phyloP scores from a whole-genome alignment of 2,113 vertebrate genomes.

The Plotosus lineatus region DNA sequence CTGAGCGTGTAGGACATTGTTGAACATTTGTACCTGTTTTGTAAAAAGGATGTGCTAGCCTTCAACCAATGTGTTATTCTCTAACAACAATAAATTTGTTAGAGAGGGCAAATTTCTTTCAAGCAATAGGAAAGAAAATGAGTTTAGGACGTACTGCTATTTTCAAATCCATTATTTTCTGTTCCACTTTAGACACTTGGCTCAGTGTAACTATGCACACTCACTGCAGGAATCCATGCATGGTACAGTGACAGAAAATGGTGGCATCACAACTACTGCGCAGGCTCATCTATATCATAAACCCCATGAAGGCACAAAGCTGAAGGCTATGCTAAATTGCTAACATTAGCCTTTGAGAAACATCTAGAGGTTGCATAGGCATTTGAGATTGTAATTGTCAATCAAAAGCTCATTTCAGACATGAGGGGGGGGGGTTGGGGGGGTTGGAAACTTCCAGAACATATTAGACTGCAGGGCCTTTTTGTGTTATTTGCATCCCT shows the following conservation, averaged over 20 bases:
- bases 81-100: not conserved
- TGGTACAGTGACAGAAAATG: conserved; percentile 25
- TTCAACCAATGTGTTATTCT: not conserved
- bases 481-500: conserved; percentile 8
- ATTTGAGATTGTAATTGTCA: conserved; percentile 11
- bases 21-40: not conserved
- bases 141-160: not conserved
- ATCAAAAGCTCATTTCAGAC: conserved; percentile 16
- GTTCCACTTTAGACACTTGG: conserved; percentile 11
- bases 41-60: not conserved
- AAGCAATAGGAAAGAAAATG: not conserved
- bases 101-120: not conserved
- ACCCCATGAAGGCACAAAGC: conserved; percentile 35
- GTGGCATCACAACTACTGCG: conserved; percentile 32
- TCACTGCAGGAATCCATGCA: conserved; percentile 35
- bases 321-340: conserved; percentile 26
- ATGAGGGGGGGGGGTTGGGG: conserved; percentile 9
- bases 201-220: conserved; percentile 51
- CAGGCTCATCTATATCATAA: conserved; percentile 41
- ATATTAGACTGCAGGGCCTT: conserved; percentile 15
- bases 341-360: conserved; percentile 22
- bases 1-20: too few relatives aligned
- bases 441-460: conserved; percentile 10
- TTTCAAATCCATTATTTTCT: too few relatives aligned
- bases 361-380: conserved; percentile 17